Base-by-base conservation (phyloP, 2,797 vertebrate species). In the Anas acuta region DNA sequence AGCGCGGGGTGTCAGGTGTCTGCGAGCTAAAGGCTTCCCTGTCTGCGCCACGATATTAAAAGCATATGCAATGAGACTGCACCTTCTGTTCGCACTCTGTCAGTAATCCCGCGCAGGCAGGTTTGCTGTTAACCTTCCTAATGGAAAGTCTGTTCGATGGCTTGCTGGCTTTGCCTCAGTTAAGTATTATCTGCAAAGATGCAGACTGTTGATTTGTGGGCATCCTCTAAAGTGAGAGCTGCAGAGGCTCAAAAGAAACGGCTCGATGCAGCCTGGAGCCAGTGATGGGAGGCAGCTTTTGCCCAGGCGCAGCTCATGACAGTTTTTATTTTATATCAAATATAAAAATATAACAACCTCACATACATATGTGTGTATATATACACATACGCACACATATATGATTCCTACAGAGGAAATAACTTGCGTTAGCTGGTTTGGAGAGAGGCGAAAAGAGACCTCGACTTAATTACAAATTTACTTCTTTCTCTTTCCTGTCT, bases 381-480 rank as follows among this genome's bases (percentile, higher is more conserved):
- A 22, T 11, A 4, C 7, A 13, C 8, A 14, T 7, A 30, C 19
- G 7, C 4, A 9, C 6, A 15, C 26, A 19, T 56, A 56, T 53
- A 35, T 39, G 47, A 77, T 76, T 91, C 89, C 69, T 51, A n/a
- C 25, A 89, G 91, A 94, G 83, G 65, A 92, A 95, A 90, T 41
- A 84, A 87, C 43, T 88, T 0, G 0, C n/a, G 85, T 72, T 47
- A 72, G 54, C 53, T 51, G 39, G 49, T 74, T 54, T 92, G 25
- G 33, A 84, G 35, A 89, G 43, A 85, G 51, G n/a, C 21, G 1
- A 16, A 39, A 74, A 92, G 92, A 64, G 82, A 92, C 81, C 64
- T 91, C 62, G 3, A 89, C 69, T 90, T 96, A 96, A 97, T 96
- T 95, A 91, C 84, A 87, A 79, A 95, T 96, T 81, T 97, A 93